Conservation (phyloP, 2,113 vertebrate genomes). For the Phainopepla nitens region DNA sequence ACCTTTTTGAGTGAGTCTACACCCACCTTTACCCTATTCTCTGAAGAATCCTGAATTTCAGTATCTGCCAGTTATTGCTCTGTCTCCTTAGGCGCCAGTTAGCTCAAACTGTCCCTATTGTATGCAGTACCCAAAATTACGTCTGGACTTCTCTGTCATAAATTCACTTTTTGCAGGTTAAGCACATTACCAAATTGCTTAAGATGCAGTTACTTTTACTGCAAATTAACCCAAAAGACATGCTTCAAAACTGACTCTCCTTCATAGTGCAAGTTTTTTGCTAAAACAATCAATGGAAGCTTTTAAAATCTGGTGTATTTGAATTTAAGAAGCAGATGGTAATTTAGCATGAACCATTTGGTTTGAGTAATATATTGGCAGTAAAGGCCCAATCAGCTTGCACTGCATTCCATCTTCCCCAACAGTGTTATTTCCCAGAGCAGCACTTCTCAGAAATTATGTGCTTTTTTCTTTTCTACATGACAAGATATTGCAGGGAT, state of each 20-base stretch:
- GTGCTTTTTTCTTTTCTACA: conserved; percentile 31
- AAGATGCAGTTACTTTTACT: conserved; percentile 40
- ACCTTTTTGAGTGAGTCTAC: background rate
- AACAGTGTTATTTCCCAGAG: conserved; percentile 50
- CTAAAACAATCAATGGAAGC: conserved; percentile 49
- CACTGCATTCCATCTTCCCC: conserved; percentile 18
- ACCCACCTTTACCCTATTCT: background rate
- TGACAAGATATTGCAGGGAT: conserved; percentile 43
- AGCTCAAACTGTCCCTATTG: background rate
- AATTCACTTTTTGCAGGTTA: conserved; percentile 46
- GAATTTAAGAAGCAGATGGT: conserved; percentile 57
- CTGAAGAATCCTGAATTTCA: background rate
- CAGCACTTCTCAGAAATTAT: conserved; percentile 48
- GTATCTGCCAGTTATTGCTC: background rate
- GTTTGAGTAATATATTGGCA: conserved; percentile 55
- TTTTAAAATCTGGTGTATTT: conserved; percentile 44
- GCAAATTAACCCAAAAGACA: conserved; percentile 4
- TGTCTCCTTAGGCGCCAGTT: background rate
- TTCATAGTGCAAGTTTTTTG: conserved; percentile 3
- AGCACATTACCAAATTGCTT: conserved; percentile 35
- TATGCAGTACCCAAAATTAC: background rate
- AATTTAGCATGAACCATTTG: conserved; percentile 61
- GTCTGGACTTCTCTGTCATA: conserved; percentile 17
- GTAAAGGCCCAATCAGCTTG: conserved; percentile 39
- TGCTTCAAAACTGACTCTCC: conserved; percentile 8